Evolutionary conservation across 2,797 vertebrate species (phyloP).

Genomic region (Columba guinea): DNA sequence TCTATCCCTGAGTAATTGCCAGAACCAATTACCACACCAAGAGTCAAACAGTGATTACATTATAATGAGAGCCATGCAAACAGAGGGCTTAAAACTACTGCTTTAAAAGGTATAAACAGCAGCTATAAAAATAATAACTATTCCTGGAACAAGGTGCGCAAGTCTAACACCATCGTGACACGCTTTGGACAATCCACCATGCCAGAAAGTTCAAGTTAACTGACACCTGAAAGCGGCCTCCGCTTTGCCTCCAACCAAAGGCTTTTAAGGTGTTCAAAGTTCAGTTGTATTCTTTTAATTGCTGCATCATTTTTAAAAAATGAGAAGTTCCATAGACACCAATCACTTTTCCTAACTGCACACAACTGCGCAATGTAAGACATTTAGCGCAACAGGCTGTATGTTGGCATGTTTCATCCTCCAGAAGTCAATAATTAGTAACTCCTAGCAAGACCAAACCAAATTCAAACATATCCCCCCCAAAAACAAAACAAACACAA

Average conservation of each 20-base stretch:
- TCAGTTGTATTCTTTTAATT: not conserved
- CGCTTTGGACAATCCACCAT: accelerated
- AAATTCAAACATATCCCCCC: no score
- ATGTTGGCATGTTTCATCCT: not conserved
- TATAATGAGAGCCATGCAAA: not conserved
- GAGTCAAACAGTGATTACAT: not conserved
- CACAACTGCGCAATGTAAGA: not conserved
- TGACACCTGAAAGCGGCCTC: not conserved
- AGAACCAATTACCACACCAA: not conserved
- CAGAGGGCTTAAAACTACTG: not conserved
- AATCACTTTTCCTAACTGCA: not conserved
- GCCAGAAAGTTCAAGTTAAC: not conserved
- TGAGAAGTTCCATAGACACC: not conserved
- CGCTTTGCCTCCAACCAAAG: constrained; percentile 8
- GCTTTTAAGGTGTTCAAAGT: not conserved
- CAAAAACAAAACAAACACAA: not conserved
- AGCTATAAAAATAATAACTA: not conserved
- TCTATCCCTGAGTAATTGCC: not conserved
- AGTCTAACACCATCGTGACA: not conserved
- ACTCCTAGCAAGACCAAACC: not conserved
- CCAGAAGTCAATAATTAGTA: not conserved
- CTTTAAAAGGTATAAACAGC: not conserved
- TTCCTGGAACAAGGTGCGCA: not conserved
- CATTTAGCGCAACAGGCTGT: not conserved
- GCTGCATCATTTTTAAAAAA: not conserved